phyloP scores from a whole-genome alignment of 2,888 invertebrate genomes.

The Tuberolachnus salignus region DNA sequence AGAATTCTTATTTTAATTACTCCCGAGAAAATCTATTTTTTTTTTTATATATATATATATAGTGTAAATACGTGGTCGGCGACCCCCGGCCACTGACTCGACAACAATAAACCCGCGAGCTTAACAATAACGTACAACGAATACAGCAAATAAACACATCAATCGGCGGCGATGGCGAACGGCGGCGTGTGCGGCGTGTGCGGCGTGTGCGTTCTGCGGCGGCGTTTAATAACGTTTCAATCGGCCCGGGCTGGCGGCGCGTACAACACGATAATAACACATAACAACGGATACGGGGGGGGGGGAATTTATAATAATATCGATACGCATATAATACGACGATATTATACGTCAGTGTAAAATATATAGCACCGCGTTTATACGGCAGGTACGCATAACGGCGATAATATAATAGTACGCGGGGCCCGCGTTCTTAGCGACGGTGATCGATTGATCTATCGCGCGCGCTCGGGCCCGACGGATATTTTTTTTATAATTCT shows the following conservation, averaged over 20 bases:
- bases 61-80: background rate
- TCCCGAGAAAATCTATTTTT: too few relatives aligned
- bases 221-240: constrained; percentile 51
- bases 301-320: too few relatives aligned
- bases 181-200: constrained; percentile 11
- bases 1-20: too few relatives aligned
- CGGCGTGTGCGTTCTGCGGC: constrained; percentile 18
- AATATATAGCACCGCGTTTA: background rate
- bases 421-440: constrained; percentile 3
- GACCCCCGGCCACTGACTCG: constrained; percentile 11
- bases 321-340: too few relatives aligned
- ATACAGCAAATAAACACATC: constrained; percentile 9
- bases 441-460: constrained; percentile 39
- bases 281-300: too few relatives aligned
- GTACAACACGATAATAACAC: background rate
- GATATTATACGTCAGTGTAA: too few relatives aligned
- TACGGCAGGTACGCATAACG: background rate
- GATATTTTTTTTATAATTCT: background rate
- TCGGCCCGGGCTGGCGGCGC: background rate
- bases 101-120: constrained; percentile 14
- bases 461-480: background rate
- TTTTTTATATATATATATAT: too few relatives aligned
- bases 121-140: background rate
- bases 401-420: background rate
- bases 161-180: background rate